These are phyloP conservation scores for Episyrphus balteatus DNA, from an alignment of 1,140 invertebrate genomes.

Conservation along the genomic window DNA sequence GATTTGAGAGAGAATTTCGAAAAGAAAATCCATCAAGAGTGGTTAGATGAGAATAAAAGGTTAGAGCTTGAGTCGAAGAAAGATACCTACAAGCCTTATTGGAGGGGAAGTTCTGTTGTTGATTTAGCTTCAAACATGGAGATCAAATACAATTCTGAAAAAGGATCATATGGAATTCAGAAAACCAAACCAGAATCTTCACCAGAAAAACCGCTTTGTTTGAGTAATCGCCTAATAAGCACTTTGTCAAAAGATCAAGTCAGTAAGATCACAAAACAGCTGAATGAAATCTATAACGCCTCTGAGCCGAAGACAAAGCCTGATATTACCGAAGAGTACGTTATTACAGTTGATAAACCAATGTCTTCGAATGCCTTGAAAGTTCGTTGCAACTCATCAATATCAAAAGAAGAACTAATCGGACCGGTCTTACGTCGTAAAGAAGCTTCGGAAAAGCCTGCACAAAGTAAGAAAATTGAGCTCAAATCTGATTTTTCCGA, in stretches of 20 bases:
- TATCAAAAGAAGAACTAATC: conserved; percentile 35
- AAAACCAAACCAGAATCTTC: conserved; percentile 17
- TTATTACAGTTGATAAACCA: conserved; percentile 45
- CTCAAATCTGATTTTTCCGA: conserved; percentile 39
- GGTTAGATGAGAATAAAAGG: conserved; percentile 4
- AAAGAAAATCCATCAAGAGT: conserved; percentile 18
- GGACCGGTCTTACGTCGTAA: conserved; percentile 31
- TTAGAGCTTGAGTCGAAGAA: conserved; percentile 42
- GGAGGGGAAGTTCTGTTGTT: conserved; percentile 67
- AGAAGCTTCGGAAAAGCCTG: conserved; percentile 9
- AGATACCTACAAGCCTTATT: conserved; percentile 67
- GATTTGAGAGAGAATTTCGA: conserved; percentile 66
- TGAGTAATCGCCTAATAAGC: conserved; percentile 67
- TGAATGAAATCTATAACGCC: conserved; percentile 67
- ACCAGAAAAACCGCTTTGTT: conserved; percentile 38
- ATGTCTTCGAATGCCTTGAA: conserved; percentile 43
- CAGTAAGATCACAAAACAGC: conserved; percentile 64
- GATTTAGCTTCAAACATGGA: conserved; percentile 60
- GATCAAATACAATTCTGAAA: conserved; percentile 36
- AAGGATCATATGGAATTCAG: conserved; percentile 1
- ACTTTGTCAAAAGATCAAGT: conserved; percentile 77
- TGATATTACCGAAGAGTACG: conserved; percentile 39
- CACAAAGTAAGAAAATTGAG: too few species aligned
- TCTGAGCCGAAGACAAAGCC: neutral
- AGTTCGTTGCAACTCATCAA: conserved; percentile 57